These are phyloP conservation scores for Neogobius melanostomus DNA, from an alignment of 2,113 vertebrate species.

Conservation along the genomic window DNA sequence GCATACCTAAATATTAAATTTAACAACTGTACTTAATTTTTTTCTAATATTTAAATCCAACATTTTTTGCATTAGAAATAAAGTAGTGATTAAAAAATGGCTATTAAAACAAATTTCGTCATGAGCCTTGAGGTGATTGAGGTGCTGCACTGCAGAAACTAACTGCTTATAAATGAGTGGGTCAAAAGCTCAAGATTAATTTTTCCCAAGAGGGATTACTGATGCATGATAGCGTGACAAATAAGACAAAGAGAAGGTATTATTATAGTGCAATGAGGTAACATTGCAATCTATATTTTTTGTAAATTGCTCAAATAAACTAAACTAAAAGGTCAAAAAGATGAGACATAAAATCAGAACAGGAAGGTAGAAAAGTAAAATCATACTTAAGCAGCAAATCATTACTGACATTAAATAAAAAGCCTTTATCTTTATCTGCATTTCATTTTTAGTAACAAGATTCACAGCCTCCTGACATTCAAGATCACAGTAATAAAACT, in stretches of 20 bases:
- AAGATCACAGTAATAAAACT: constrained; percentile 54
- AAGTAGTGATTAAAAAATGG: too few species aligned
- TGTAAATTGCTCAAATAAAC: too few species aligned
- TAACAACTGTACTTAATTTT: neutral
- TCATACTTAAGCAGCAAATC: constrained; percentile 29
- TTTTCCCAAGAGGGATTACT: constrained; percentile 28
- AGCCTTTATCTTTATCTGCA: constrained; percentile 3
- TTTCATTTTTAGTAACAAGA: constrained; percentile 27
- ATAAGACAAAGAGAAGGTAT: constrained; percentile 10
- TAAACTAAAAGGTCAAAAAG: neutral
- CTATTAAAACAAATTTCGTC: neutral
- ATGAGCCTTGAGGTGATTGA: constrained; percentile 32
- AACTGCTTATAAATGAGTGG: constrained; percentile 45
- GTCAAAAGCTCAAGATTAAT: constrained; percentile 33
- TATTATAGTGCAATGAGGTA: too few species aligned
- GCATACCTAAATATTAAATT: constrained; percentile 28
- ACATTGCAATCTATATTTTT: too few species aligned
- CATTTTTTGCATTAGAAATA: too few species aligned
- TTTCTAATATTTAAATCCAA: too few species aligned
- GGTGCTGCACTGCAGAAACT: constrained; percentile 48
- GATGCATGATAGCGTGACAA: constrained; percentile 18
- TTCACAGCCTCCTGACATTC: constrained; percentile 33
- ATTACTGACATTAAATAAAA: neutral
- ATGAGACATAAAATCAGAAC: constrained; percentile 16
- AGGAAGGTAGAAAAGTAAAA: constrained; percentile 8